Percentiles rank a stretch among this genome's conserved stretches.
Conservation (phyloP, 2,797 vertebrate genomes). For the Enteromius trimaculatus region DNA sequence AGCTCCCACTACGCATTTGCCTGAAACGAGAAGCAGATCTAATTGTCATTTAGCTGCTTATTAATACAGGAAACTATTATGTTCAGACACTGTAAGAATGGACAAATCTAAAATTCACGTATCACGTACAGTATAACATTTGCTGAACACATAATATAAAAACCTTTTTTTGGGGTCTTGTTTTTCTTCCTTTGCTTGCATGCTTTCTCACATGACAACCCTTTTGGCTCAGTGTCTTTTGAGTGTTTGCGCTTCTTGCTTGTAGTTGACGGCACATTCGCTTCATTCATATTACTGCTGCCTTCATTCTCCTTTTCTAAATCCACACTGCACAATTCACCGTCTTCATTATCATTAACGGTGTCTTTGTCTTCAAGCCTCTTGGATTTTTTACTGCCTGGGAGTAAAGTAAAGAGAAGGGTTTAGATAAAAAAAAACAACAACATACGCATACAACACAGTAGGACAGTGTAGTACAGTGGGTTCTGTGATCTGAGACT, state of each 20-base stretch:
- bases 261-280: constrained; percentile 49
- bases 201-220: not conserved
- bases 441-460: not conserved
- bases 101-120: not conserved
- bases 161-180: constrained; percentile 48
- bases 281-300: constrained; percentile 69
- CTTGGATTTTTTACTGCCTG: constrained; percentile 61
- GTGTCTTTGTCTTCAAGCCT: constrained; percentile 63
- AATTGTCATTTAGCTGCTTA: not conserved
- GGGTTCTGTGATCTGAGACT: not conserved
- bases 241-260: constrained; percentile 75
- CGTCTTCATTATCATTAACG: constrained; percentile 27
- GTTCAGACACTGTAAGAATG: not conserved
- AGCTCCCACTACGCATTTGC: not conserved
- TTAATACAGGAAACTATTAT: not conserved
- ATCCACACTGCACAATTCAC: constrained; percentile 72
- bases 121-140: too few species aligned
- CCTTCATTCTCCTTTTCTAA: constrained; percentile 86
- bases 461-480: not conserved
- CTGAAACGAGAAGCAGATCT: constrained; percentile 36
- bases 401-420: constrained; percentile 61
- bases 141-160: not conserved
- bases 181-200: constrained; percentile 29
- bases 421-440: not conserved
- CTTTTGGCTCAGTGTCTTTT: constrained; percentile 44